Evolutionary conservation across 2,888 invertebrate genomes (phyloP), one percentile per base, ranked within the genome.

Genomic region (Helobdella robusta): DNA sequence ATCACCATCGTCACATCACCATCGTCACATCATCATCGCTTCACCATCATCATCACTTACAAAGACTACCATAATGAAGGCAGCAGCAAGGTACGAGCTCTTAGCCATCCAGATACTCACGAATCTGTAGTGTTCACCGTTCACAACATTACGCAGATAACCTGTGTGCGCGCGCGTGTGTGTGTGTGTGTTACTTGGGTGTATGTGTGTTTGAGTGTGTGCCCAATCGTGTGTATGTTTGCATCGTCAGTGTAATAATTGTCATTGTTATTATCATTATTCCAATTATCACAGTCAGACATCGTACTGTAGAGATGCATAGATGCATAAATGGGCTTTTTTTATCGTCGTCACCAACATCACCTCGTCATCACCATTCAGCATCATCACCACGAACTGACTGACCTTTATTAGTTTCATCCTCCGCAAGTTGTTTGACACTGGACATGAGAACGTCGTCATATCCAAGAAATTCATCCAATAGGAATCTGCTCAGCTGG

Each of bases 81-180:
- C 89, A 0, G 98, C 95, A 11, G 92, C 90, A 61, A 97, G 84
- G 80, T 98, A 98, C 0, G 93, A 91, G 69, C 89, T 89, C 75
- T 92, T 86, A 0, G 93, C 89, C 82, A 93, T 92, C 88, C 92
- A 89, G 87, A 93, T 89, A 73, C 89, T 91, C 60, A 98, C 94
- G 81, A 98, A 98, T 68, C 94, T 87, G 80, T 93, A 99, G 79
- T 97, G 95, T 77, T 97, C 97, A 18, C 97, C 95, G 18, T 94
- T 94, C 65, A 95, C 89, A 58, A 98, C 92, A 81, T 98, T 97
- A 74, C 95, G 71, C 44, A 80, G 74, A 72, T 77, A 82, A 48
- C 81, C 81, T 80, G 72, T 0, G 30, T 0, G 50, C 28, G 5
- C 5, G 6, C 20, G 6, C 23, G 20, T 36, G 40, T n/a, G n/a